Evolutionary conservation across 2,888 invertebrate species (phyloP), one percentile per base, ranked within the genome.

Genomic region (Cephus pygmeus): DNA sequence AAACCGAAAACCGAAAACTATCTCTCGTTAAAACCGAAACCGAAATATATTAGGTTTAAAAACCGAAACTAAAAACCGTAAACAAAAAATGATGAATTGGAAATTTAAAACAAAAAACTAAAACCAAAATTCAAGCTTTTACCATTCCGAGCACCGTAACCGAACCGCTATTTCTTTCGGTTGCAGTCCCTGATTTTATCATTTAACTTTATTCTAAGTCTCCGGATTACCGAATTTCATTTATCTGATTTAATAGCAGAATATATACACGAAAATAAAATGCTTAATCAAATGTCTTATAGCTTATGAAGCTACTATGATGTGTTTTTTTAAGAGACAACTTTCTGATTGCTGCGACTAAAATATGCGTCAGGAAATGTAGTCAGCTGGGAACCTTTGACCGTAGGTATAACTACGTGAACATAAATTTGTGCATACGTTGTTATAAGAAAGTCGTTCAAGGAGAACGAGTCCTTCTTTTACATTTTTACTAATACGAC

Each of bases 361-460:
- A 85, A 83, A 83, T 79, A 83, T 83, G 73, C 84, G 33, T 74
- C 78, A 79, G 82, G 75, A 82, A 75, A 79, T 74, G 69, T 75
- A 75, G 69, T 78, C 73, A 78, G 80, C 82, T 74, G 81, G 73
- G 73, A 82, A 84, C 80, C 85, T 85, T 83, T 84, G 83, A 84
- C 83, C 82, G 36, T 23, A 69, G 30, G 15, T 71, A 23, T 30
- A 71, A 71, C 71, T 15, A 71, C 30, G 71, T 15, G 9, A 71
- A 34, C 71, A 30, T 34, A 30, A 71, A 68, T 75, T 75, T 79
- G 34, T 77, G 73, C 77, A 76, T 75, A 69, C 69, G 77, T 69
- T 75, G 75, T 75, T 77, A 77, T 77, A 68, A 73, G 40, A 73
- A 40, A 76, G 56, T 79, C 69, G 73, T 77, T 77, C 81, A 81